Evolutionary conservation across 2,113 vertebrate species (phyloP).

Genomic region (Nerophis lumbriciformis): DNA sequence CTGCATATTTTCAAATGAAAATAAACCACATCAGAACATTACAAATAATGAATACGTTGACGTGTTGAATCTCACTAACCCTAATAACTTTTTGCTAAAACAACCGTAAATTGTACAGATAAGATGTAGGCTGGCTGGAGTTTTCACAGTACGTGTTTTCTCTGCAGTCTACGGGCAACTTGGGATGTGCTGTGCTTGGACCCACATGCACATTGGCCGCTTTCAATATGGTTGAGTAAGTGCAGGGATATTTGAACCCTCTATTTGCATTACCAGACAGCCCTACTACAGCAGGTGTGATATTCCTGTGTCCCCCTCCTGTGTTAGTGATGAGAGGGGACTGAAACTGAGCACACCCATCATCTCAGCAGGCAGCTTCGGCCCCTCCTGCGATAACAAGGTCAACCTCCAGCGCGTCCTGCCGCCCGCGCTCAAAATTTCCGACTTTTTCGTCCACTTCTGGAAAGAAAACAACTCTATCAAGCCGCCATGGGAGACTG

Average conservation of each 20-base stretch:
- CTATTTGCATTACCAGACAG: not conserved
- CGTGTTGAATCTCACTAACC: too few relatives aligned
- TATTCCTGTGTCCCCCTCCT: not conserved
- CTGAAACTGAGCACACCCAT: conserved; percentile 75
- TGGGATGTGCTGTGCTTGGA: conserved; percentile 86
- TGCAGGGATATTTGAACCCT: conserved; percentile 22
- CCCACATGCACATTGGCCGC: conserved; percentile 84
- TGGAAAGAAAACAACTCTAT: conserved; percentile 56
- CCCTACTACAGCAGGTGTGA: not conserved
- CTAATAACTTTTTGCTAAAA: too few relatives aligned
- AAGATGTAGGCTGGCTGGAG: too few relatives aligned
- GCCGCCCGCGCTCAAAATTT: conserved; percentile 86
- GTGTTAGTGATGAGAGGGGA: conserved; percentile 68
- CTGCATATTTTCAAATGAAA: too few relatives aligned
- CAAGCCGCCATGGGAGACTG: conserved; percentile 77
- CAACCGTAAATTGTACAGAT: too few relatives aligned
- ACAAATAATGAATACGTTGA: too few relatives aligned
- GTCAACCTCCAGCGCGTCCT: conserved; percentile 82
- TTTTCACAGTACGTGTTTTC: not conserved
- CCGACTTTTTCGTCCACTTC: conserved; percentile 78
- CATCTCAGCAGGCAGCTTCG: conserved; percentile 92
- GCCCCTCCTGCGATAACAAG: conserved; percentile 84
- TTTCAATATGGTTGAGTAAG: conserved; percentile 87
- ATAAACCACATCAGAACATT: too few relatives aligned
- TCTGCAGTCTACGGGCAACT: conserved; percentile 44